These are phyloP conservation scores for Dasypogon diadema DNA, from an alignment of 2,888 invertebrate species.

Conservation along the genomic window DNA sequence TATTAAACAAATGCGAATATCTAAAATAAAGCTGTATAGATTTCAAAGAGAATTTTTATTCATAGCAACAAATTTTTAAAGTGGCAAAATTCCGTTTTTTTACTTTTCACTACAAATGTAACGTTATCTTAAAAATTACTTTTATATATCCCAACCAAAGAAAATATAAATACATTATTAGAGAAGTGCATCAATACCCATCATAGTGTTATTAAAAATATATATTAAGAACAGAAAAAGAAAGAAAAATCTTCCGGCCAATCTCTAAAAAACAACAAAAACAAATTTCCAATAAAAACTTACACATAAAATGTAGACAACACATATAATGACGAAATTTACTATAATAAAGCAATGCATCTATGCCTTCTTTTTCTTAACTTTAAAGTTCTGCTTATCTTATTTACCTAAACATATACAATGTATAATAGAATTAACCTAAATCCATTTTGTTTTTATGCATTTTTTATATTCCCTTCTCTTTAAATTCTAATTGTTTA, in stretches of 20 bases:
- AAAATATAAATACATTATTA: neutral
- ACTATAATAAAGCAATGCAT: constrained; percentile 43
- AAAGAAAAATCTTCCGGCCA: constrained; percentile 26
- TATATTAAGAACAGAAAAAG: neutral
- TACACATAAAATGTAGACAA: constrained; percentile 27
- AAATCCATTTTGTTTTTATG: constrained; percentile 17
- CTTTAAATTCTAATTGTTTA: neutral
- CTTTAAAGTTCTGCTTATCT: constrained; percentile 50
- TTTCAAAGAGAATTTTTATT: no score
- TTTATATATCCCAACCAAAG: neutral
- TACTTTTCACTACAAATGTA: no score
- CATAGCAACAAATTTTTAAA: no score
- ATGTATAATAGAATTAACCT: constrained; percentile 29
- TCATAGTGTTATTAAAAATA: no score
- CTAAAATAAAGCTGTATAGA: no score
- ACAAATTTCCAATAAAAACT: constrained; percentile 37
- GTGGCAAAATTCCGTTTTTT: no score
- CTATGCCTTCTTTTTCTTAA: constrained; percentile 34
- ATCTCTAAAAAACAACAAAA: constrained; percentile 42
- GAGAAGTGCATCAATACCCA: constrained; percentile 14
- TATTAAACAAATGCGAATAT: no score
- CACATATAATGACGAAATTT: constrained; percentile 36
- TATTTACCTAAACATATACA: constrained; percentile 43
- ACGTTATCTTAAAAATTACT: neutral
- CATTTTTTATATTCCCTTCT: neutral